Evolutionary conservation across 2,888 invertebrate species (phyloP), one percentile per base, ranked within the genome.

Genomic region (Agrotis exclamationis): DNA sequence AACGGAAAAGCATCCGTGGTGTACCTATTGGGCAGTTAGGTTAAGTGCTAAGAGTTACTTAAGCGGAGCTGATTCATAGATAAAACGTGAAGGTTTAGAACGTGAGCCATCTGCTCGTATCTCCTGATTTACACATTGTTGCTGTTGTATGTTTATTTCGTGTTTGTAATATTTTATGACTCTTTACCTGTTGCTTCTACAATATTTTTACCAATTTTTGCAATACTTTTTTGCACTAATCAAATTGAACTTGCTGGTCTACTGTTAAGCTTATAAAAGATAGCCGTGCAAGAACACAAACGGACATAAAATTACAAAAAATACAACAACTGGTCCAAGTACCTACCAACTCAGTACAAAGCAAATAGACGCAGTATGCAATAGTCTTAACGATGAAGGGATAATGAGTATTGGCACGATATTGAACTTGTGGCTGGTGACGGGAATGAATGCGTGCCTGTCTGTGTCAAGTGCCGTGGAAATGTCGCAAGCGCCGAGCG

Each of bases 401-500:
- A 59, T 66, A 66, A 53, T 70, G 22, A 51, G 33, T 6, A 56
- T 68, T 66, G 22, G 22, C 24, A 53, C 24, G 76, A 56, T 73
- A 78, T 85, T 85, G 85, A 85, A 86, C 85, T 85, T 81, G 75
- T 73, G 18, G 64, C 28, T 53, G 67, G 16, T 74, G 62, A 73
- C 64, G 39, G 73, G 69, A 76, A 62, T n/a, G 86, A 86, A 87
- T 63, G 73, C 70, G 44, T 85, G 86, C 80, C 63, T 53, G 84
- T 70, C 74, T 76, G 82, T 70, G 84, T 80, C 82, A 82, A 86
- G 84, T 85, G 82, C 79, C 68, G 73, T 59, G 62, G 71, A 54
- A 69, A 80, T 85, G 82, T 85, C 79, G 89, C 88, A 88, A 89
- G 79, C 68, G 53, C 53, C 58, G 51, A n/a, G 48, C 22, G 56